phyloP scores from a whole-genome alignment of 1,140 invertebrate genomes.

The Drosophila navojoa region DNA sequence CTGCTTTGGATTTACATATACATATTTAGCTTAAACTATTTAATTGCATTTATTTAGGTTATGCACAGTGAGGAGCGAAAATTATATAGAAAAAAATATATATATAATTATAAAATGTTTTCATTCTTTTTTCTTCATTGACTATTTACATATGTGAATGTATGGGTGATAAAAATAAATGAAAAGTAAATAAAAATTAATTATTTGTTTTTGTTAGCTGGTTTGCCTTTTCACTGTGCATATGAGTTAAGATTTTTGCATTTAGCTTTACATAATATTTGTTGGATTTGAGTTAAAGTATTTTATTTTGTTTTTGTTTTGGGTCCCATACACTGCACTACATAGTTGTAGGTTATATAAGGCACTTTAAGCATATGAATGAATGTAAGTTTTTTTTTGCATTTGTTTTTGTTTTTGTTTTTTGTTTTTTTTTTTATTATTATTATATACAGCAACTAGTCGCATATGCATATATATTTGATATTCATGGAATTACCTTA shows the following conservation, averaged over 20 bases:
- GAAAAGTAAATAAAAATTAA: not conserved
- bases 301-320: slow-evolving; percentile 15
- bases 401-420: not conserved
- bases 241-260: slow-evolving; percentile 20
- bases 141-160: slow-evolving; percentile 8
- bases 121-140: not conserved
- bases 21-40: slow-evolving; percentile 54
- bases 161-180: not conserved
- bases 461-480: slow-evolving; percentile 35
- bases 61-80: slow-evolving; percentile 51
- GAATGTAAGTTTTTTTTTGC: not conserved
- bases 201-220: not conserved
- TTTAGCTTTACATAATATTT: slow-evolving; percentile 20
- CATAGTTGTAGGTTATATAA: slow-evolving; percentile 30
- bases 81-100: not conserved
- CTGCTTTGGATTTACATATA: slow-evolving; percentile 21
- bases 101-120: not conserved
- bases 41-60: slow-evolving; percentile 47
- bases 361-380: slow-evolving; percentile 44
- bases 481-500: slow-evolving; percentile 36
- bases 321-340: slow-evolving; percentile 49
- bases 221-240: slow-evolving; percentile 36
- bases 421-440: no score
- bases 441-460: slow-evolving; percentile 44
- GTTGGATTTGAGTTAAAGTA: slow-evolving; percentile 9